Evolutionary conservation across 2,797 vertebrate species (phyloP).

Genomic region (Mormyrus proboscirostris): DNA sequence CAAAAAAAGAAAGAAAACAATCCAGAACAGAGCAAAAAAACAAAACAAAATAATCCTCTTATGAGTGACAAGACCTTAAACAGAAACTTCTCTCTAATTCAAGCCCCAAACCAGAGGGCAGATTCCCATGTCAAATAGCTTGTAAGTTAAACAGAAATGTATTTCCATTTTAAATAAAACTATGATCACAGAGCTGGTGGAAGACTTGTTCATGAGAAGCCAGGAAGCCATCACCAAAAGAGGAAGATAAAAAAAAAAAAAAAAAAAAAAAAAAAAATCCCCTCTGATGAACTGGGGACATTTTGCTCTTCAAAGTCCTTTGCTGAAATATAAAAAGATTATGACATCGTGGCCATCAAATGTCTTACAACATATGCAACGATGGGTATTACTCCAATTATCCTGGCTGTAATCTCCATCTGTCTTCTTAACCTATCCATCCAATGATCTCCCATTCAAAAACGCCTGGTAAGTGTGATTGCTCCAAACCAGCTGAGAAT

Average conservation of each 20-base stretch:
- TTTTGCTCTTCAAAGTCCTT: neutral
- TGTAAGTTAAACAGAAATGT: neutral
- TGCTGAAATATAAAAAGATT: neutral
- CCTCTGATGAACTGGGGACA: neutral
- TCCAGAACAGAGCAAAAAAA: neutral
- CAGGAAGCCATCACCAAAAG: neutral
- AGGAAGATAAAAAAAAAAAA: neutral
- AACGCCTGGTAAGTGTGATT: neutral
- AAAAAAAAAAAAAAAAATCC: neutral
- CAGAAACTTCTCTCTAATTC: neutral
- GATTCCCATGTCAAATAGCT: neutral
- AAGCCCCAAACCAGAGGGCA: neutral
- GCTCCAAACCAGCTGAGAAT: neutral
- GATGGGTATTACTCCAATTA: neutral
- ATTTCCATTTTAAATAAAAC: neutral
- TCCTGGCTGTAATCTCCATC: neutral
- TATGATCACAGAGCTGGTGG: neutral
- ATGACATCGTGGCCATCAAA: neutral
- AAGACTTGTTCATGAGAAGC: neutral
- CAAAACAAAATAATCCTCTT: neutral
- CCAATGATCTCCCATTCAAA: neutral
- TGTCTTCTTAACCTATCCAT: neutral
- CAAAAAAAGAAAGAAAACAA: neutral
- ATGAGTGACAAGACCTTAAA: neutral
- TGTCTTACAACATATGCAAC: neutral